Evolutionary conservation across 2,888 invertebrate genomes (phyloP).

Genomic region (Cheilosia scutellata): DNA sequence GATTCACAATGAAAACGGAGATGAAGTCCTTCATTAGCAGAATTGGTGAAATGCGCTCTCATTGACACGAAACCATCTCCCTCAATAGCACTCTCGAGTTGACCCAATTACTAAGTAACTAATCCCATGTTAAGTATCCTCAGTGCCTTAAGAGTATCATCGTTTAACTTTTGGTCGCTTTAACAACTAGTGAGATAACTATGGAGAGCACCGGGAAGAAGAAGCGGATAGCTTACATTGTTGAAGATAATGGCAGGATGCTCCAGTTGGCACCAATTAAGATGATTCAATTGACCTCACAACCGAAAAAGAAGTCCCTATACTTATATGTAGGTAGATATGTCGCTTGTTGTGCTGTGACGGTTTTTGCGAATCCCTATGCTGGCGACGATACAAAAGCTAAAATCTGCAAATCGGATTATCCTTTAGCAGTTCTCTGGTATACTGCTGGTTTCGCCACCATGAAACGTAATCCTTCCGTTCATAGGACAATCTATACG

Average conservation of each 20-base stretch:
- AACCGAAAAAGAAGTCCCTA: constrained; percentile 12
- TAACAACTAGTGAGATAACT: constrained; percentile 13
- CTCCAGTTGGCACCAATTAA: constrained; percentile 71
- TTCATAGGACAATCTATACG: constrained; percentile 52
- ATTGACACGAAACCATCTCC: constrained; percentile 1
- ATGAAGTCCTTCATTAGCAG: constrained; percentile 55
- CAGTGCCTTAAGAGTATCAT: constrained; percentile 51
- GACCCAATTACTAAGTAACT: constrained; percentile 65
- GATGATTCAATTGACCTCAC: constrained; percentile 57
- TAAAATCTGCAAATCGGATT: constrained; percentile 73
- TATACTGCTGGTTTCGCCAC: constrained; percentile 48
- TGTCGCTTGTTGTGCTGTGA: constrained; percentile 16
- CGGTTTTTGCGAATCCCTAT: constrained; percentile 30
- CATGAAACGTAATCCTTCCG: constrained; percentile 63
- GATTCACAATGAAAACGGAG: constrained; percentile 10
- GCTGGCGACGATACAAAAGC: constrained; percentile 61
- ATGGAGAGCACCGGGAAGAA: not conserved
- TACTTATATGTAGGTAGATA: not conserved
- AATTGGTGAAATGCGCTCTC: constrained; percentile 18
- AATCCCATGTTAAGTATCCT: constrained; percentile 59
- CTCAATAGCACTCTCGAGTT: constrained; percentile 5
- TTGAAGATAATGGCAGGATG: constrained; percentile 64
- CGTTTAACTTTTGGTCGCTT: constrained; percentile 67
- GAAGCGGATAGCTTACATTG: constrained; percentile 40
- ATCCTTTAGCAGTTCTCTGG: constrained; percentile 47